Conservation (phyloP, 2,113 vertebrate genomes). For the Redunca redunca region DNA sequence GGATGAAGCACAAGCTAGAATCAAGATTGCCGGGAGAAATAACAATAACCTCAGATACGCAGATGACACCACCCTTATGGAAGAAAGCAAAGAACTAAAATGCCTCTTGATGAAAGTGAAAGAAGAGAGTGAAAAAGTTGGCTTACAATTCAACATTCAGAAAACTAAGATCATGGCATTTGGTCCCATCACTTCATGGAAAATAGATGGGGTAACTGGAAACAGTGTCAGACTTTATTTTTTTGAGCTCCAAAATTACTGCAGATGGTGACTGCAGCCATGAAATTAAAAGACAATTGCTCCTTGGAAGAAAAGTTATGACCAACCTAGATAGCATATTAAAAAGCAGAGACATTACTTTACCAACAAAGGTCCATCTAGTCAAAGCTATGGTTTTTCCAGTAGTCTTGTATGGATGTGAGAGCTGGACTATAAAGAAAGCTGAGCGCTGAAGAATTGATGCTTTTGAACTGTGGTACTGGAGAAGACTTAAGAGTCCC, state of each 20-base stretch:
- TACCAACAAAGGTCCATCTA: not conserved
- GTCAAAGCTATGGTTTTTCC: not conserved
- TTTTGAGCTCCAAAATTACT: not conserved
- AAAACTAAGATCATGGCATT: not conserved
- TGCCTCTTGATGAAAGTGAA: not conserved
- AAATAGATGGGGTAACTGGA: not conserved
- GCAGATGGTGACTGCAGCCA: not conserved
- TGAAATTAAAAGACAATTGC: not conserved
- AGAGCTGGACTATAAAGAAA: not conserved
- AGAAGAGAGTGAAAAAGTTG: not conserved
- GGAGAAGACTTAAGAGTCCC: not conserved
- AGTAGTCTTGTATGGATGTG: not conserved
- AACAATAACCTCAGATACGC: not conserved
- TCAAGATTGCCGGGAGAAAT: not conserved
- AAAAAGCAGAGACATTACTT: not conserved
- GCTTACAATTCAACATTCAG: not conserved
- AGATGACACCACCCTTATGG: not conserved
- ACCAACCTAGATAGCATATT: not conserved
- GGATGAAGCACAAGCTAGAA: not conserved
- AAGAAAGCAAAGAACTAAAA: not conserved
- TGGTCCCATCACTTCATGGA: not conserved
- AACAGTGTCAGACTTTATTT: not conserved
- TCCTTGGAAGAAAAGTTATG: not conserved
- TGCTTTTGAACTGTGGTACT: not conserved
- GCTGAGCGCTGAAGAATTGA: not conserved